Evolutionary conservation across 1,140 invertebrate genomes (phyloP).

Genomic region (Aleiodes sp.): DNA sequence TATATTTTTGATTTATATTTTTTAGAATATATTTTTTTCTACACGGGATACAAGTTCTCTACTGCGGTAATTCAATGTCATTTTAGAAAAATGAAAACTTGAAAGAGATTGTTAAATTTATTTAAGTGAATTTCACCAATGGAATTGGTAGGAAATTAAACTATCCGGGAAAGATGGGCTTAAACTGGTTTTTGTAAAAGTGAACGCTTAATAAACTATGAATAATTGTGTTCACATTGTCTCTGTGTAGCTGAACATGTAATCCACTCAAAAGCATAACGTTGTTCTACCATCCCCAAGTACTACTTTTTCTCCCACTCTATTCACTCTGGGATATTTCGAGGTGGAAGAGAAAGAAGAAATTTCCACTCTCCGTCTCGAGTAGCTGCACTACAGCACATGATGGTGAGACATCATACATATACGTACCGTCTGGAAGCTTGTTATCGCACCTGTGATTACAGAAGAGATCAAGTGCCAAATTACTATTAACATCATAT

Average conservation of each 20-base stretch:
- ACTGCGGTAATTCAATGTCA: too few relatives aligned
- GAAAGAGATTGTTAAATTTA: too few relatives aligned
- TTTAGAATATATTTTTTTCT: too few relatives aligned
- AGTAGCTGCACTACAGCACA: slow-evolving; percentile 39
- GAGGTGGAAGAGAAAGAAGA: slow-evolving; percentile 28
- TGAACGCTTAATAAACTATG: not conserved
- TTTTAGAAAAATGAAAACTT: too few relatives aligned
- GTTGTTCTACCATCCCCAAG: not conserved
- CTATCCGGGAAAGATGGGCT: too few relatives aligned
- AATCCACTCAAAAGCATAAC: not conserved
- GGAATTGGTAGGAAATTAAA: too few relatives aligned
- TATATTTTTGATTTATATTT: too few relatives aligned
- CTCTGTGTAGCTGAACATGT: not conserved
- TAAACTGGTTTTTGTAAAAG: not conserved
- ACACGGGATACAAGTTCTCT: too few relatives aligned
- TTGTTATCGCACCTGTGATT: slow-evolving; percentile 57
- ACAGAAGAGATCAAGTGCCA: too few relatives aligned
- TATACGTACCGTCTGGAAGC: slow-evolving; percentile 44
- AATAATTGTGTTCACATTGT: slow-evolving; percentile 8
- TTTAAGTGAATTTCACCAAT: too few relatives aligned
- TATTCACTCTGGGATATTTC: not conserved
- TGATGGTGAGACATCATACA: slow-evolving; percentile 27
- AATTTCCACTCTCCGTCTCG: slow-evolving; percentile 46
- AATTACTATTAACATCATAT: too few relatives aligned
- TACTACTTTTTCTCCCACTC: not conserved